A percentile compares a stretch with the other conserved stretches of the same genome.
phyloP scores from a whole-genome alignment of 2,797 vertebrate species.

The Gymnocypris eckloni region DNA sequence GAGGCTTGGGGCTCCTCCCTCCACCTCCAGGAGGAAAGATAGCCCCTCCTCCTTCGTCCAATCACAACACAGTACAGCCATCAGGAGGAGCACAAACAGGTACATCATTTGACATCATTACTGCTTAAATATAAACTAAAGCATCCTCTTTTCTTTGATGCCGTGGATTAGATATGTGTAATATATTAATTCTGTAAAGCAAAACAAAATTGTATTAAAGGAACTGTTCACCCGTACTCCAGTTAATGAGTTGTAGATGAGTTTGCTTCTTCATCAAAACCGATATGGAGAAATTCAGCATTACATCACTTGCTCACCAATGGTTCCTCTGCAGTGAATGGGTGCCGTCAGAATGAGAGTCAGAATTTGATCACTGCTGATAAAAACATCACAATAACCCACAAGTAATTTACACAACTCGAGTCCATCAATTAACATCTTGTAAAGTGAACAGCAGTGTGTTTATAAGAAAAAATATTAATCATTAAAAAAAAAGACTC shows the following conservation, averaged over 20 bases:
- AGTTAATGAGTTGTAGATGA: neutral
- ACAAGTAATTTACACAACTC: neutral
- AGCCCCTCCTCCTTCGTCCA: constrained; percentile 75
- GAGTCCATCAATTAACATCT: neutral
- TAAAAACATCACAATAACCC: neutral
- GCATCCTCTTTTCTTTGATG: neutral
- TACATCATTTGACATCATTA: constrained; percentile 35
- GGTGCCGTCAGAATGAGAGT: neutral
- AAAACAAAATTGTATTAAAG: neutral
- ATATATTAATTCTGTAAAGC: neutral
- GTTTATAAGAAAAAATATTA: too few relatives aligned
- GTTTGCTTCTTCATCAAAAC: neutral
- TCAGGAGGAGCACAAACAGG: constrained; percentile 65
- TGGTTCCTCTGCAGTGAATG: neutral
- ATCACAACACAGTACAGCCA: constrained; percentile 72
- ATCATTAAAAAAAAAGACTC: neutral
- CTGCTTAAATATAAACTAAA: neutral
- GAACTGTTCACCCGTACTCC: neutral
- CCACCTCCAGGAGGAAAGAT: constrained; percentile 90
- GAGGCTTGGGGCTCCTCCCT: constrained; percentile 86
- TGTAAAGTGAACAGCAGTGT: too few relatives aligned
- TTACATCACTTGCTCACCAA: neutral
- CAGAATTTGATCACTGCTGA: neutral
- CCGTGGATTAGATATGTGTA: neutral
- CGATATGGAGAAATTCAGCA: neutral